Evolutionary conservation across 2,888 invertebrate genomes (phyloP), one percentile per base, ranked within the genome.

Genomic region (Cheilosia impressa): DNA sequence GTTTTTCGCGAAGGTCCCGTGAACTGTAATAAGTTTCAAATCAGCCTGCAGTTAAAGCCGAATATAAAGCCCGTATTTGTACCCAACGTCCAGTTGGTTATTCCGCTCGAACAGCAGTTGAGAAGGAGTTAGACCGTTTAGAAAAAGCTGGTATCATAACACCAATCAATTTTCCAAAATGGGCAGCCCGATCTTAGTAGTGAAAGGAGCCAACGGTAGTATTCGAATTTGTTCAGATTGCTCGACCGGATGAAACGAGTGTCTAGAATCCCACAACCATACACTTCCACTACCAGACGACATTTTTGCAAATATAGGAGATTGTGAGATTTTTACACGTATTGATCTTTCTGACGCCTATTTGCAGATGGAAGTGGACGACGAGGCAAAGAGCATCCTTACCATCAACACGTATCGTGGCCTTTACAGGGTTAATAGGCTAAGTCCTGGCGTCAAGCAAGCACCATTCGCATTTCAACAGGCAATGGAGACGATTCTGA

Each of bases 151-250:
- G 47, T 10, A n/a, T 47, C 19, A 47, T 19, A 6, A 19, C 47
- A 47, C 17, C 19, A 17, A 19, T 19, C 0, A 47, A 19, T 9
- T 47, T 7, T 9, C 19, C 47, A 6, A 19, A 19, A 6, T 47
- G 19, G 43, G 43, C 43, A 2, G 43, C 43, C 43, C 43, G 4
- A 43, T 43, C n/a, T n/a, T 43, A 3, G 55, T 43, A 3, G 68
- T 68, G 4, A 58, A 57, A 41, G 58, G 71, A 22, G 38, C 71
- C 15, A 66, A 65, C 17, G 65, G 78, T 1, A 45, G 22, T 13
- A 75, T 84, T 31, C 47, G 85, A 13, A 63, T 85, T 2, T 80
- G 76, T 45, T 57, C 69, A 63, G 77, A 87, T 62, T 82, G 63
- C 22, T 78, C 73, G 22, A 78, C 78, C 13, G 69, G 73, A 15